Evolutionary conservation across 2,113 vertebrate species (phyloP).

Genomic region (Eudyptes chrysolophus): DNA sequence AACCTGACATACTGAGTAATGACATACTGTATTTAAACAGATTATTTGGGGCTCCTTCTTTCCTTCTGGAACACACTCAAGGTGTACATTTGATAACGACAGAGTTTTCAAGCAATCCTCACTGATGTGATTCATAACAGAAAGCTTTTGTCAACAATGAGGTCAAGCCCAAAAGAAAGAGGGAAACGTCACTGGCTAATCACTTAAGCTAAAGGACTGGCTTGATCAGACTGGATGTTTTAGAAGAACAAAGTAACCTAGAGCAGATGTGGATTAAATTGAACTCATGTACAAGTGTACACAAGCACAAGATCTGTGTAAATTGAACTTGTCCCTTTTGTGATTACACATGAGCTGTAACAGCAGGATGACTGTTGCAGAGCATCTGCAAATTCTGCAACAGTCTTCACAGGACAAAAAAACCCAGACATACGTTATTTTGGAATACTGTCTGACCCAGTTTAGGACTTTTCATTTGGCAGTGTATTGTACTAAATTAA

Average conservation of each 20-base stretch:
- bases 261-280: background rate
- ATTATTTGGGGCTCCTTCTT: background rate
- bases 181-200: background rate
- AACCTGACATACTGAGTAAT: background rate
- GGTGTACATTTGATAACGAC: background rate
- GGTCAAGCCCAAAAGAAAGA: background rate
- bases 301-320: background rate
- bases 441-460: background rate
- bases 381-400: background rate
- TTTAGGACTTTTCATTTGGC: background rate
- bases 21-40: background rate
- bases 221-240: background rate
- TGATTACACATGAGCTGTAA: background rate
- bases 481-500: background rate
- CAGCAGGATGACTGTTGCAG: background rate
- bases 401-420: background rate
- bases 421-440: background rate
- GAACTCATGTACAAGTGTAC: fast-evolving
- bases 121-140: background rate
- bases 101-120: background rate
- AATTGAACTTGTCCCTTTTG: background rate
- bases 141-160: background rate
- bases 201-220: background rate
- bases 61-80: background rate
- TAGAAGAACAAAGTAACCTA: background rate